phyloP scores from a whole-genome alignment of 1,140 invertebrate genomes.

The Cryptotermes secundus region DNA sequence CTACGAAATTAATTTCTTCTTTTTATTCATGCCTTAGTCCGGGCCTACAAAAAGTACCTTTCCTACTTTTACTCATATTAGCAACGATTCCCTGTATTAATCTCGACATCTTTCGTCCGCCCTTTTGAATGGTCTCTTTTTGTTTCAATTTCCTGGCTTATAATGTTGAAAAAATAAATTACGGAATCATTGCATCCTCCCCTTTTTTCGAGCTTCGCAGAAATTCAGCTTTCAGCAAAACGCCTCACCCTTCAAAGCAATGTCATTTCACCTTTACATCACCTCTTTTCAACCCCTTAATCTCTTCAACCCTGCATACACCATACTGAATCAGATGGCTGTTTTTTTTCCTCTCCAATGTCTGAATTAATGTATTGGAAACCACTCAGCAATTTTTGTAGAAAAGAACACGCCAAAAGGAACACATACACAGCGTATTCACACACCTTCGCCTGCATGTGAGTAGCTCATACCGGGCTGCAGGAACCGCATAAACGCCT shows the following conservation, averaged over 20 bases:
- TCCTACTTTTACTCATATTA: background rate
- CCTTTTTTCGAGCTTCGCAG: constrained; percentile 2
- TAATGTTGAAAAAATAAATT: constrained; percentile 15
- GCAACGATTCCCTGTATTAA: background rate
- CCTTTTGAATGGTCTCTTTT: constrained; percentile 1
- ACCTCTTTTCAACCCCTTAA: constrained; percentile 1
- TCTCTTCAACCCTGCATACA: constrained; percentile 18
- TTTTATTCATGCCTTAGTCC: background rate
- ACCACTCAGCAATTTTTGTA: constrained; percentile 19
- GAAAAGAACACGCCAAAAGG: background rate
- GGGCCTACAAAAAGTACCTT: background rate
- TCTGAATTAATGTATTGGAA: constrained; percentile 18
- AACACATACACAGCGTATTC: background rate
- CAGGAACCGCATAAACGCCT: background rate
- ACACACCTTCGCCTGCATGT: background rate
- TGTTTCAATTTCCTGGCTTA: constrained; percentile 17
- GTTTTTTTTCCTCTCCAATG: background rate
- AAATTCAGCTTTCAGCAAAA: background rate
- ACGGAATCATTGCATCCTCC: background rate
- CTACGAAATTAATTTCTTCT: background rate
- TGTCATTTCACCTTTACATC: background rate
- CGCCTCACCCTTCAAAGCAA: background rate
- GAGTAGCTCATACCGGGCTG: background rate
- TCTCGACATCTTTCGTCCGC: background rate
- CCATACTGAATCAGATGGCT: constrained; percentile 2